Base-by-base conservation (phyloP, 2,797 vertebrate genomes). In the Otolemur crassicaudatus region DNA sequence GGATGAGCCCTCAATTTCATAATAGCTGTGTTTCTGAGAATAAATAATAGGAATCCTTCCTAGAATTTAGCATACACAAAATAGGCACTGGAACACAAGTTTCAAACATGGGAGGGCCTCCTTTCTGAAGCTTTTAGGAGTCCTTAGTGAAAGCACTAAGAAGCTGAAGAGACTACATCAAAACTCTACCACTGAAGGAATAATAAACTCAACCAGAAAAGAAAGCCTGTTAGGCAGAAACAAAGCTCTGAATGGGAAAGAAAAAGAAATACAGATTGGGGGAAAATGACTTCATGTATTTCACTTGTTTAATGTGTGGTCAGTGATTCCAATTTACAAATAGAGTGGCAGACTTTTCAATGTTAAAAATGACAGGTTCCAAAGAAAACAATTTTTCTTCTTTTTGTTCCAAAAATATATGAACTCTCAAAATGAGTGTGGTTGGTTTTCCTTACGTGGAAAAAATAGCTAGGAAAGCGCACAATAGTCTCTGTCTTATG, bases 281-380 rank as follows among this genome's bases (percentile, higher is more conserved):
- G 34, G 25, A 63, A 34, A 60, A 94, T 93, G n/a, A 79, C 43
- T 87, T 90, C 37, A 34, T 12, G 14, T 63, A 56, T 88, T 89
- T 93, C 46, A 60, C 75, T 84, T 75, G 2, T 76, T 92, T 91
- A 56, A 91, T 95, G 81, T 77, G 60, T 93, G 79, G 81, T 90
- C 46, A 56, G 0, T 63, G 82, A 82, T 90, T 88, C 70, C 31
- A 77, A 8, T 75, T 90, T 87, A 77, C 3, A 93, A 87, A 37
- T 69, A 75, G 16, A 93, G 46, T 61, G 82, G 31, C 77, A 76
- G 77, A 84, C 34, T 87, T 97, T 56, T 23, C 65, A 46, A 49
- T 79, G 80, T 72, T 94, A 72, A 87, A 89, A 95, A 82, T 76
- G 27, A 49, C 53, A 89, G 67, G 63, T 80, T 77, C 63, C 40